Evolutionary conservation across 1,140 invertebrate species (phyloP).

Genomic region (Scaptomyza hsui): DNA sequence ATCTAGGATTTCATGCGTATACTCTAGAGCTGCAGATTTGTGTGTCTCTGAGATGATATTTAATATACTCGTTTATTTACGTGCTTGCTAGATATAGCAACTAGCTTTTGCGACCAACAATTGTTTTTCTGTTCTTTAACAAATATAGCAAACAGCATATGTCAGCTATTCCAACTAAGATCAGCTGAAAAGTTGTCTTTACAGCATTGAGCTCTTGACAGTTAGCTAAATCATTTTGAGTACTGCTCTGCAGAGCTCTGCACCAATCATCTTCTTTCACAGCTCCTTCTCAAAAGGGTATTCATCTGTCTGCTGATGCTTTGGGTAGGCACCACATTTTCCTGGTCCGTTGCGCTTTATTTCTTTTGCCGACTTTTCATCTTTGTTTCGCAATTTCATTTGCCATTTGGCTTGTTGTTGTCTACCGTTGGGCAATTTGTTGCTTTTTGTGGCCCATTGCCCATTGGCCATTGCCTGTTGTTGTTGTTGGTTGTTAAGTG

Average conservation of each 20-base stretch:
- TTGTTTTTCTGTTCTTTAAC: no score
- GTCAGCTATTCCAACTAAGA: no score
- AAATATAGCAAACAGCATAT: no score
- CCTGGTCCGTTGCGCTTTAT: conserved; percentile 28
- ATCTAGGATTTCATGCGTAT: not conserved
- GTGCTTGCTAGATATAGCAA: not conserved
- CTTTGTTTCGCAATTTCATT: conserved; percentile 73
- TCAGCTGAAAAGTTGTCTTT: no score
- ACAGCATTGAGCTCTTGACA: no score
- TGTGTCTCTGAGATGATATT: not conserved
- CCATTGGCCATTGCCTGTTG: conserved; percentile 31
- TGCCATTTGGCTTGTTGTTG: conserved; percentile 58
- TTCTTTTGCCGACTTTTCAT: conserved; percentile 58
- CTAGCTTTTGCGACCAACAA: not conserved
- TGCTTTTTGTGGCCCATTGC: conserved; percentile 30
- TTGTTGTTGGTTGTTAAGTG: conserved; percentile 5
- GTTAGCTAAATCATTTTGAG: no score
- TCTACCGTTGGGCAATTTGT: conserved; percentile 41
- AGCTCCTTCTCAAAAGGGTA: conserved; percentile 1
- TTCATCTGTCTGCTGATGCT: conserved; percentile 1
- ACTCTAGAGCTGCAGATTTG: not conserved
- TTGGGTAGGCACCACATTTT: conserved; percentile 7
- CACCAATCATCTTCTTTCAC: no score
- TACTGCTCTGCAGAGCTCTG: no score
- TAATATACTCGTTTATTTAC: no score